Conservation (phyloP, 2,797 vertebrate species). For the Clamator glandarius region DNA sequence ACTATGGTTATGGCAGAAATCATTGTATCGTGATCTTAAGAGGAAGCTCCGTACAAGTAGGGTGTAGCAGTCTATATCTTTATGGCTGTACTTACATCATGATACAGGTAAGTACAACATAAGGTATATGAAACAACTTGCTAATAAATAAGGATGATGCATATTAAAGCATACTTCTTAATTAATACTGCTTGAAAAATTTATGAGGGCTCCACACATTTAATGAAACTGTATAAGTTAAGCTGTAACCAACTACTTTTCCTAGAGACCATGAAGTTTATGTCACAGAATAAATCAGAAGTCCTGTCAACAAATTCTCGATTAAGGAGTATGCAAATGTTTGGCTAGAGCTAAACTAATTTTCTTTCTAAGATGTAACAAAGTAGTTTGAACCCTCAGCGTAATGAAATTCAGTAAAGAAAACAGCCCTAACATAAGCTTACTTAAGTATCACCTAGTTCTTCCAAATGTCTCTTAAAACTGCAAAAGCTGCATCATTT, state of each 20-base stretch:
- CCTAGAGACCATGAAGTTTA: neutral
- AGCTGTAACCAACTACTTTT: neutral
- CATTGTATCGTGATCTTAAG: neutral
- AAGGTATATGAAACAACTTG: neutral
- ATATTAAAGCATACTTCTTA: neutral
- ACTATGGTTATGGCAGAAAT: neutral
- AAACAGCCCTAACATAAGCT: neutral
- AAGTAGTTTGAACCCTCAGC: neutral
- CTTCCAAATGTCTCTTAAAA: neutral
- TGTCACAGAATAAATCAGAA: neutral
- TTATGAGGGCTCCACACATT: neutral
- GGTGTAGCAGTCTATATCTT: neutral
- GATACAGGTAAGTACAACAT: neutral
- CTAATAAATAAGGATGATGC: neutral
- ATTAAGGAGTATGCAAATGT: neutral
- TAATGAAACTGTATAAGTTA: neutral
- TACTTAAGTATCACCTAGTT: neutral
- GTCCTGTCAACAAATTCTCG: neutral
- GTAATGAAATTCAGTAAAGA: neutral
- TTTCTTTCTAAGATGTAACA: neutral
- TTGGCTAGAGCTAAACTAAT: neutral
- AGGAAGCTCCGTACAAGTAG: neutral
- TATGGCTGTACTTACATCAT: neutral
- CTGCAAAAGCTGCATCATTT: neutral
- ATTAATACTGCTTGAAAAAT: neutral